These are phyloP conservation scores for Conus ventricosus DNA, from an alignment of 1,140 invertebrate species.

Conservation along the genomic window DNA sequence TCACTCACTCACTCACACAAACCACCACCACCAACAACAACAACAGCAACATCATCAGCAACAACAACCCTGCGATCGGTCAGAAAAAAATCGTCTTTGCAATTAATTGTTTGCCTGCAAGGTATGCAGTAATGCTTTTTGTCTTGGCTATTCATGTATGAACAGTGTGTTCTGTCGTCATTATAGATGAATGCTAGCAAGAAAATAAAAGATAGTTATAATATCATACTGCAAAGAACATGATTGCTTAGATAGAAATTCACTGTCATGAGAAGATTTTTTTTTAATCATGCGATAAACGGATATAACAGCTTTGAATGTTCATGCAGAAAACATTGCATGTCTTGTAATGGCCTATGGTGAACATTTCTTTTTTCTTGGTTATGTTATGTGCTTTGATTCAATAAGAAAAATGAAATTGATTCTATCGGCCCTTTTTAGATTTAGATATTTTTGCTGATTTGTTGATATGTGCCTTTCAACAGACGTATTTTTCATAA, in stretches of 20 bases:
- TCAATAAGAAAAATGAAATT: no score
- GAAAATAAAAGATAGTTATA: not conserved
- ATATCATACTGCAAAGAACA: not conserved
- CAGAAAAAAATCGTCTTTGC: not conserved
- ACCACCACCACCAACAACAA: no score
- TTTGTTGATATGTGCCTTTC: no score
- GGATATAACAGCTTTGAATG: not conserved
- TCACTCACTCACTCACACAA: no score
- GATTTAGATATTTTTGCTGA: no score
- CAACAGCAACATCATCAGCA: no score
- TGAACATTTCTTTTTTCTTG: no score
- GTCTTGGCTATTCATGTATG: constrained; percentile 29
- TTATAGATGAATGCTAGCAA: not conserved
- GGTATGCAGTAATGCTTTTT: constrained; percentile 14
- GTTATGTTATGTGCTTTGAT: no score
- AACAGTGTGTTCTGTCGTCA: constrained; percentile 13
- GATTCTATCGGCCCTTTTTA: no score
- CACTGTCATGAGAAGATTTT: not conserved
- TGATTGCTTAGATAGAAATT: not conserved
- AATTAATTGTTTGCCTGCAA: not conserved
- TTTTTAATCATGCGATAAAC: not conserved
- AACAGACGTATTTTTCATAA: not conserved
- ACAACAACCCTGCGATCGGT: not conserved
- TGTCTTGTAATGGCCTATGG: not conserved
- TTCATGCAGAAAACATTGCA: not conserved